Percentiles rank a stretch among this genome's conserved stretches.
Evolutionary conservation across 2,797 vertebrate genomes (phyloP).

Genomic region (Cossypha caffra): DNA sequence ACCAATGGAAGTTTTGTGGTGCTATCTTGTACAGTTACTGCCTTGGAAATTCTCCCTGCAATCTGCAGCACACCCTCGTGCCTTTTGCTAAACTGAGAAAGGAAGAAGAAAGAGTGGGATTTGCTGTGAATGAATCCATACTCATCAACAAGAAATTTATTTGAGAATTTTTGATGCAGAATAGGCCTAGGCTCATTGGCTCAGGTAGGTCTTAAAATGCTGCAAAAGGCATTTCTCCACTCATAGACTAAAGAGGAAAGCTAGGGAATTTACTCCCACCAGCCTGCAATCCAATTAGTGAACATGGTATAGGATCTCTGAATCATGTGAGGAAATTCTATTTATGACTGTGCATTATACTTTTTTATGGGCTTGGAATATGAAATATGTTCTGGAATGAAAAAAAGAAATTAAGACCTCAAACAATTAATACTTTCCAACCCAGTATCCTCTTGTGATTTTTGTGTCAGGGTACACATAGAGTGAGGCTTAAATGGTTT

Average conservation of each 20-base stretch:
- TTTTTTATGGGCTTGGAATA: neutral
- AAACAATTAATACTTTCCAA: neutral
- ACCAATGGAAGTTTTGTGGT: neutral
- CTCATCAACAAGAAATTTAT: neutral
- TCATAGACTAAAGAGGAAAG: neutral
- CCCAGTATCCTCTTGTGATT: neutral
- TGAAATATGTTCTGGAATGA: neutral
- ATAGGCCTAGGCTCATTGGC: neutral
- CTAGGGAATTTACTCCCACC: neutral
- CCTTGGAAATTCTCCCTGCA: neutral
- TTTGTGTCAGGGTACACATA: neutral
- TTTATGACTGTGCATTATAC: neutral
- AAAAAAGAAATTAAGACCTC: neutral
- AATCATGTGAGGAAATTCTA: neutral
- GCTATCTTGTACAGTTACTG: neutral
- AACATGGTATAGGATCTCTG: neutral
- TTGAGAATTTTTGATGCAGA: neutral
- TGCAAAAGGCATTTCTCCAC: neutral
- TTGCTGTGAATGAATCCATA: neutral
- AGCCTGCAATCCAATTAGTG: neutral
- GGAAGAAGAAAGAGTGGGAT: neutral
- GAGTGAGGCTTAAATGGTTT: neutral
- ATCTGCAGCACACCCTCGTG: accelerated
- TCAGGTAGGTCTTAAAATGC: neutral
- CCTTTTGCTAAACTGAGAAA: neutral